phyloP scores from a whole-genome alignment of 2,888 invertebrate species.

The Anthophora plumipes region DNA sequence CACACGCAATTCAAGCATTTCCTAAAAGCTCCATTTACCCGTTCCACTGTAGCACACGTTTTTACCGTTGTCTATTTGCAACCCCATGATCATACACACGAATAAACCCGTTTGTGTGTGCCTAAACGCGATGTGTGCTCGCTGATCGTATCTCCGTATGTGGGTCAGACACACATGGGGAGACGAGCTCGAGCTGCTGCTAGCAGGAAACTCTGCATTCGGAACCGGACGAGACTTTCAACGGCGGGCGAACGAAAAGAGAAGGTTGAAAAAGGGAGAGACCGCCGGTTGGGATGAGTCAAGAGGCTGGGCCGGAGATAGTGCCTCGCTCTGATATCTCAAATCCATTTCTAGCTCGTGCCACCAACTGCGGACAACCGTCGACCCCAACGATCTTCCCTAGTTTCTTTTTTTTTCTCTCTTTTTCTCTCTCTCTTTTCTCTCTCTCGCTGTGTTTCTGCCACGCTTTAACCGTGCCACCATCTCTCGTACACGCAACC shows the following conservation, averaged over 20 bases:
- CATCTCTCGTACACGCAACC: slow-evolving; percentile 7
- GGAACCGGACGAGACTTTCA: slow-evolving; percentile 68
- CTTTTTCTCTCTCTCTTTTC: background rate
- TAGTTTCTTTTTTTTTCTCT: slow-evolving; percentile 31
- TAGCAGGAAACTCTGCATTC: slow-evolving; percentile 72
- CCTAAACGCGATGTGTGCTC: slow-evolving; percentile 40
- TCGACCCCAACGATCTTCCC: slow-evolving; percentile 33
- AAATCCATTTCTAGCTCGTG: slow-evolving; percentile 71
- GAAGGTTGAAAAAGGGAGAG: slow-evolving; percentile 38
- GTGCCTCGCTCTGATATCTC: slow-evolving; percentile 67
- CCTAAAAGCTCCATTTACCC: slow-evolving; percentile 5
- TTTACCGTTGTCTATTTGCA: slow-evolving; percentile 20
- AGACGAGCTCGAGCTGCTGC: slow-evolving; percentile 58
- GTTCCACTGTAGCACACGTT: slow-evolving; percentile 12
- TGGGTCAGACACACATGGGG: slow-evolving; percentile 75
- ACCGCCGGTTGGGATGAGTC: slow-evolving; percentile 31
- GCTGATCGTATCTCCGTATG: slow-evolving; percentile 76
- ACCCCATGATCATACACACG: slow-evolving; percentile 2
- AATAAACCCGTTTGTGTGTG: background rate
- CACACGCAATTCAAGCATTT: slow-evolving; percentile 3
- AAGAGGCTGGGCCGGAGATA: slow-evolving; percentile 66
- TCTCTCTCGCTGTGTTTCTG: background rate
- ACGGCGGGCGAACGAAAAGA: slow-evolving; percentile 52
- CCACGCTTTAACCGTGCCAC: background rate
- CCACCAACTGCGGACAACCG: slow-evolving; percentile 63